phyloP scores from a whole-genome alignment of 2,113 vertebrate genomes.

The Leptobrachium leishanense region DNA sequence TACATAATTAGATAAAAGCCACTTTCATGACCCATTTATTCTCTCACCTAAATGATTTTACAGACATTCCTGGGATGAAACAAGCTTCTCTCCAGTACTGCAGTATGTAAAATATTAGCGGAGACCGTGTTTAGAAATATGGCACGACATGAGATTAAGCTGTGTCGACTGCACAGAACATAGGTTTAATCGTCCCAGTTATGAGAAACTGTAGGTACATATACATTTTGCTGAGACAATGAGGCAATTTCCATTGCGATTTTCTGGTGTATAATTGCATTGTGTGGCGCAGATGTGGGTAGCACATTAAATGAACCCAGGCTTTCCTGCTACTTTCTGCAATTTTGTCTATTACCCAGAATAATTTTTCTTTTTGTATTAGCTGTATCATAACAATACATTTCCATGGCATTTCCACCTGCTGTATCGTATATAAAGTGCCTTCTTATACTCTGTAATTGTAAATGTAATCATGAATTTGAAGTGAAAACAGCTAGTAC shows the following conservation, averaged over 20 bases:
- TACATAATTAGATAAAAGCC: constrained; percentile 50
- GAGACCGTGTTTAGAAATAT: constrained; percentile 2
- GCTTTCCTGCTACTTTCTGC: constrained; percentile 35
- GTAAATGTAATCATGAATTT: too few relatives aligned
- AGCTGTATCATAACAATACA: constrained; percentile 13
- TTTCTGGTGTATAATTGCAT: constrained; percentile 15
- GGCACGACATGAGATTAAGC: constrained; percentile 13
- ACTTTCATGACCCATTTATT: constrained; percentile 46
- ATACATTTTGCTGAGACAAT: constrained; percentile 10
- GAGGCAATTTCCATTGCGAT: not conserved
- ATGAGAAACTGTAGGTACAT: constrained; percentile 22
- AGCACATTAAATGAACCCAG: constrained; percentile 20
- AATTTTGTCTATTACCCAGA: constrained; percentile 20
- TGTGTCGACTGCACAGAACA: constrained; percentile 17
- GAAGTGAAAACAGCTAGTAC: too few relatives aligned
- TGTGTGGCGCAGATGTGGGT: constrained; percentile 17
- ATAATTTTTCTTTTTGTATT: constrained; percentile 35
- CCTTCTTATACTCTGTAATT: not conserved
- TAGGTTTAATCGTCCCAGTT: constrained; percentile 13
- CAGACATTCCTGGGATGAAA: constrained; percentile 52
- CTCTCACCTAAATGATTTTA: constrained; percentile 53
- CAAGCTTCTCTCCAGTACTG: not conserved
- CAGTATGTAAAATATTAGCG: constrained; percentile 22
- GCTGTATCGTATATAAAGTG: constrained; percentile 12
- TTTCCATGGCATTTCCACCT: constrained; percentile 28